Percentiles rank a stretch among this genome's conserved stretches.
Conservation (phyloP, 2,888 invertebrate genomes). For the Saturnia japonica region DNA sequence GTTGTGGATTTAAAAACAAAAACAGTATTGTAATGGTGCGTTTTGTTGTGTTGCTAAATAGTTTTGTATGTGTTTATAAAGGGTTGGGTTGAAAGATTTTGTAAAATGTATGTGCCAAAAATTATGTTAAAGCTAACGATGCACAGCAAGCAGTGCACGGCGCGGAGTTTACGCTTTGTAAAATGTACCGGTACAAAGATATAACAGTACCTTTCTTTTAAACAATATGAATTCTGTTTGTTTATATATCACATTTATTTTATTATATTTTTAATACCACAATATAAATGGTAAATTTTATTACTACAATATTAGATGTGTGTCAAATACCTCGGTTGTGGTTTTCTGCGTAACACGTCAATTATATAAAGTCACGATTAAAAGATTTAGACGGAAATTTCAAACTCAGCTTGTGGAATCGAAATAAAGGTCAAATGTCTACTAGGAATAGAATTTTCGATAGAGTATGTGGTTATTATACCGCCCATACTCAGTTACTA, state of each 20-base stretch:
- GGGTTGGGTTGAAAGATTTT: not conserved
- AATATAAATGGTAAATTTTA: not conserved
- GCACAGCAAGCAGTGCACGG: not conserved
- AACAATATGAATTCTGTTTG: not conserved
- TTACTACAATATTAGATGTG: not conserved
- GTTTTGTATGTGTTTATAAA: not conserved
- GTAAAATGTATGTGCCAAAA: slow-evolving; percentile 7
- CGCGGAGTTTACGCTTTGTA: not conserved
- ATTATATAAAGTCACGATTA: no score
- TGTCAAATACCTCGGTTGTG: not conserved
- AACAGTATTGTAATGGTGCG: not conserved
- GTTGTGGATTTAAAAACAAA: not conserved
- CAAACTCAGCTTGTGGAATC: no score
- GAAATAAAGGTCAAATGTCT: no score
- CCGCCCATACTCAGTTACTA: no score
- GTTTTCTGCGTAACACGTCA: no score
- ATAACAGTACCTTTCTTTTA: not conserved
- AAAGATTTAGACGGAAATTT: no score
- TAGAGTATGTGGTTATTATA: no score
- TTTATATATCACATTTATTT: not conserved
- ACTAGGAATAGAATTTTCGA: no score
- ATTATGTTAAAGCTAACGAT: not conserved
- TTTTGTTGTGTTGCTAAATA: not conserved
- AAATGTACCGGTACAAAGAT: not conserved
- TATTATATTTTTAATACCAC: not conserved